Conservation (phyloP, 2,888 invertebrate genomes). For the Drosophila koepferae region DNA sequence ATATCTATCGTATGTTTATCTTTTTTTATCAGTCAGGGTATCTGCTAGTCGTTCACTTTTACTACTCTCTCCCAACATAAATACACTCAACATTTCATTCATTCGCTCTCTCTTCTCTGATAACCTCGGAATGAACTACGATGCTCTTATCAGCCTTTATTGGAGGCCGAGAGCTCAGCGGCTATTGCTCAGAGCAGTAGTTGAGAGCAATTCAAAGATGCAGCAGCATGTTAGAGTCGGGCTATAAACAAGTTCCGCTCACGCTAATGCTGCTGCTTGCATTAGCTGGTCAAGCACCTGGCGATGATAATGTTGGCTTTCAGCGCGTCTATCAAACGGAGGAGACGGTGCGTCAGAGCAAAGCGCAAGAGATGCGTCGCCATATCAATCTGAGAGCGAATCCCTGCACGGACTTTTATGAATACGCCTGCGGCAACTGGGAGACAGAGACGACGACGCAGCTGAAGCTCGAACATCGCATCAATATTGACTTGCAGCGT, state of each 20-base stretch:
- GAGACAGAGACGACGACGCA: conserved; percentile 36
- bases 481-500: conserved; percentile 64
- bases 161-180: not conserved
- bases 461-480: conserved; percentile 46
- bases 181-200: conserved; percentile 48
- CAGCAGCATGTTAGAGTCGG: conserved; percentile 55
- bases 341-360: conserved; percentile 64
- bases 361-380: conserved; percentile 65
- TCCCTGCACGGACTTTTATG: conserved; percentile 83
- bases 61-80: not conserved
- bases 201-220: conserved; percentile 46
- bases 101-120: conserved; percentile 19
- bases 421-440: conserved; percentile 83
- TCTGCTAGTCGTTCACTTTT: no score
- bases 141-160: conserved; percentile 46
- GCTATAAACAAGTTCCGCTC: conserved; percentile 18
- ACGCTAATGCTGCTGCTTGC: conserved; percentile 13
- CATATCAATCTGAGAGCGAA: conserved; percentile 74
- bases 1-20: no score
- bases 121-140: conserved; percentile 58
- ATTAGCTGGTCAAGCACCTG: conserved; percentile 7
- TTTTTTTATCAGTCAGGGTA: not conserved
- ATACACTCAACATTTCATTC: not conserved
- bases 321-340: conserved; percentile 67
- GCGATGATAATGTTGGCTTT: conserved; percentile 30